phyloP scores from a whole-genome alignment of 2,113 vertebrate species.

The Ochotona princeps region DNA sequence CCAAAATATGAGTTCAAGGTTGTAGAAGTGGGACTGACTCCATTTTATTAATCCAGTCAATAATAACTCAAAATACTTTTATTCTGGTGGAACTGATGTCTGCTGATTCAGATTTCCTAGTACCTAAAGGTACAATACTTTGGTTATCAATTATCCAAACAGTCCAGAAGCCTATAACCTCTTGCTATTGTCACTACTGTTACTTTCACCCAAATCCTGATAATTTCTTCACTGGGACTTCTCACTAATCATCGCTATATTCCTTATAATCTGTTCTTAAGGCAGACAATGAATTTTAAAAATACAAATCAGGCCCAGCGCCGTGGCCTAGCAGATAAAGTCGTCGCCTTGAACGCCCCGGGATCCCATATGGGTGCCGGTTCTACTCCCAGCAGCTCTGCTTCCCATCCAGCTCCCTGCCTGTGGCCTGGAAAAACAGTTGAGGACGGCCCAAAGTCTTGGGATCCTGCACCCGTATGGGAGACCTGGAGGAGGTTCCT shows the following conservation, averaged over 20 bases:
- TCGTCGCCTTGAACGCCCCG: too few relatives aligned
- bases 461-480: too few relatives aligned
- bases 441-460: too few relatives aligned
- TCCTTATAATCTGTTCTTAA: neutral
- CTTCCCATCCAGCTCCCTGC: too few relatives aligned
- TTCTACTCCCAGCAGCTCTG: too few relatives aligned
- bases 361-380: too few relatives aligned
- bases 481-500: too few relatives aligned
- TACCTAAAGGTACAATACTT: neutral
- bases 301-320: neutral
- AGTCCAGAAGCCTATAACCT: neutral
- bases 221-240: neutral
- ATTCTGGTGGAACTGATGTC: neutral
- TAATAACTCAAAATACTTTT: neutral
- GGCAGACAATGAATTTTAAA: neutral
- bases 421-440: too few relatives aligned
- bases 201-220: neutral
- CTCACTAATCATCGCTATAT: neutral
- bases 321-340: too few relatives aligned
- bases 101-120: neutral
- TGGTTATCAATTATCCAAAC: neutral
- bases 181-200: neutral
- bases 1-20: neutral
- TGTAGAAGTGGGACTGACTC: neutral
- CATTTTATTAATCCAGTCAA: neutral